Evolutionary conservation across 2,113 vertebrate species (phyloP).

Genomic region (Paraplagusia blochii): DNA sequence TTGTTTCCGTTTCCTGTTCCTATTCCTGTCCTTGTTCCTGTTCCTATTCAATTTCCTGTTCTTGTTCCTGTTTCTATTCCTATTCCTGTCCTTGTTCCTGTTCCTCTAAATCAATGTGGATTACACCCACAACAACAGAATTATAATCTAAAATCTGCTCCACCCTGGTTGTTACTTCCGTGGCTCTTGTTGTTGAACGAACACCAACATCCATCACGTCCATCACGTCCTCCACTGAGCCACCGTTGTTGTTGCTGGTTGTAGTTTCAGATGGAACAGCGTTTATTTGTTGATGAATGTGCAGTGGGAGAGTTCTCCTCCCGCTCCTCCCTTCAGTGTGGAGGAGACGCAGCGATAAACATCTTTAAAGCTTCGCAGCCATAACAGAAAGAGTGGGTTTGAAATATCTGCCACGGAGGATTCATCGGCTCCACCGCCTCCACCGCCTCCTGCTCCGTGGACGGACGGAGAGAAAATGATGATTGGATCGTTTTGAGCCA

Average conservation of each 20-base stretch:
- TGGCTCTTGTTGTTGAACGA: neutral
- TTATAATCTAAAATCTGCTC: neutral
- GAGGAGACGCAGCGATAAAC: slow-evolving; percentile 51
- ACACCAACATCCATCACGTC: slow-evolving; percentile 3
- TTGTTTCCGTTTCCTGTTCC: slow-evolving; percentile 31
- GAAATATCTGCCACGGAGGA: slow-evolving; percentile 48
- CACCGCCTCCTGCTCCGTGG: slow-evolving; percentile 35
- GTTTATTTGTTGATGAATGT: slow-evolving; percentile 41
- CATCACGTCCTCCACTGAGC: slow-evolving; percentile 11
- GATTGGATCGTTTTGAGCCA: too few relatives aligned
- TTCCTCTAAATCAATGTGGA: slow-evolving; percentile 19
- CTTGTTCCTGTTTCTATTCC: too few relatives aligned
- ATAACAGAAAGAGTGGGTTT: slow-evolving; percentile 58
- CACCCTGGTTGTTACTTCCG: neutral
- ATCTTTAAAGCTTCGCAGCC: slow-evolving; percentile 63
- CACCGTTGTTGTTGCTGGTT: slow-evolving; percentile 10
- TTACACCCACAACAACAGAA: slow-evolving; percentile 13
- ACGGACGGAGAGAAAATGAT: slow-evolving; percentile 29
- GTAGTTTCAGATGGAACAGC: slow-evolving; percentile 15
- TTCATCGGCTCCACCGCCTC: slow-evolving; percentile 36
- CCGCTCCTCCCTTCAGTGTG: slow-evolving; percentile 46
- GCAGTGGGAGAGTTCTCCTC: slow-evolving; percentile 20
- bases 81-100: too few relatives aligned
- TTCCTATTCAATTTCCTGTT: too few relatives aligned
- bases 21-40: too few relatives aligned